These are phyloP conservation scores for Tetranychus piercei DNA, from an alignment of 2,888 invertebrate genomes.

Conservation along the genomic window DNA sequence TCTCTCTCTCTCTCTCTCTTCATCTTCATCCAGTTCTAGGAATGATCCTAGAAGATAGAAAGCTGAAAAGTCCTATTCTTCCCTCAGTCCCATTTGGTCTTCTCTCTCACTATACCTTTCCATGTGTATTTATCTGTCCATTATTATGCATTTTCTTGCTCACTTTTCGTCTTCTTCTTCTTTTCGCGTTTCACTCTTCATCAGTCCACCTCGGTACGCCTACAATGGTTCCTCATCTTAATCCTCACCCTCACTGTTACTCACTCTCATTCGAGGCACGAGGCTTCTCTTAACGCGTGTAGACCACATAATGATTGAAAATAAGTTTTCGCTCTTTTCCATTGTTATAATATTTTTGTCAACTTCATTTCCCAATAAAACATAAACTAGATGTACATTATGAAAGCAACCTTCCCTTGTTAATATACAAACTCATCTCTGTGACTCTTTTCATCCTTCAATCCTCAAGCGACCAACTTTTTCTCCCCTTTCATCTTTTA, in stretches of 20 bases:
- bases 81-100: not conserved
- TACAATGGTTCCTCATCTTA: not conserved
- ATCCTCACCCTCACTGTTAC: not conserved
- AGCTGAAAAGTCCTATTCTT: not conserved
- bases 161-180: too few relatives aligned
- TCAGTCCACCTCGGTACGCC: not conserved
- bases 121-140: not conserved
- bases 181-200: not conserved
- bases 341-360: not conserved
- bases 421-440: not conserved
- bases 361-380: not conserved
- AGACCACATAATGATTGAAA: not conserved
- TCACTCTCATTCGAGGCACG: not conserved
- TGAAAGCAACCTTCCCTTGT: not conserved
- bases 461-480: not conserved
- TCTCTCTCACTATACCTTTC: not conserved
- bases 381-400: not conserved
- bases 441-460: not conserved
- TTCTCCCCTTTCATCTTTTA: not conserved
- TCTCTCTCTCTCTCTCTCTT: too few relatives aligned
- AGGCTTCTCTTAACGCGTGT: not conserved
- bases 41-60: not conserved
- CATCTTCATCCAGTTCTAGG: not conserved
- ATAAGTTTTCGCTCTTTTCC: not conserved
- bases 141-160: not conserved